A percentile compares a stretch with the other conserved stretches of the same genome.
phyloP scores from a whole-genome alignment of 30 jellyfish, hydroid and myxozoan species.

The Cassiopea xamachana region DNA sequence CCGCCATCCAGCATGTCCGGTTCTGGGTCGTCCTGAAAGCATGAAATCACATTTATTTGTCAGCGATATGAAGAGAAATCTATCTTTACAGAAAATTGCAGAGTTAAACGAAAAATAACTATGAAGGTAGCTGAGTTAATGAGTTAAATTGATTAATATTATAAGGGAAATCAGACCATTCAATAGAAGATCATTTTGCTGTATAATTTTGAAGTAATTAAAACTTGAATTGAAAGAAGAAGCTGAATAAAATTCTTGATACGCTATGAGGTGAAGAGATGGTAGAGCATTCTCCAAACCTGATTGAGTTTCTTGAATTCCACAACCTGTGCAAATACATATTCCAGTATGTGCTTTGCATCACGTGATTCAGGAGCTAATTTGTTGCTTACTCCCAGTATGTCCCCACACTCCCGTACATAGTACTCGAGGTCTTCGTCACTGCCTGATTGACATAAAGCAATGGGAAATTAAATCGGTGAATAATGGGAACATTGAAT shows the following conservation, averaged over 20 bases:
- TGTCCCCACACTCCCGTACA: slow-evolving; percentile 95
- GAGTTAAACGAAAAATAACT: background rate
- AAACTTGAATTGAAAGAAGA: background rate
- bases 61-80: background rate
- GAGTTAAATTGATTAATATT: background rate
- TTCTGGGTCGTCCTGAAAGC: slow-evolving; percentile 56
- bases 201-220: background rate
- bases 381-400: slow-evolving; percentile 83
- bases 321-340: slow-evolving; percentile 95
- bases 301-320: slow-evolving; percentile 96
- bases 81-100: background rate
- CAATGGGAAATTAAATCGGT: background rate
- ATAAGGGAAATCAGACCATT: background rate
- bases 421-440: slow-evolving; percentile 95
- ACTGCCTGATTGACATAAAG: slow-evolving; percentile 59
- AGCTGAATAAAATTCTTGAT: too few species aligned
- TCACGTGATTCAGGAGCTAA: slow-evolving; percentile 86
- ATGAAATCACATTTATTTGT: background rate
- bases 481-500: too few species aligned
- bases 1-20: slow-evolving; percentile 77
- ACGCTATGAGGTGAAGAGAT: too few species aligned
- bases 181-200: background rate
- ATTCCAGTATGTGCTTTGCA: slow-evolving; percentile 90
- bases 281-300: slow-evolving; percentile 18
- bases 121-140: too few species aligned